Base-by-base conservation (phyloP, 2,888 invertebrate genomes). In the Apamea sordens region DNA sequence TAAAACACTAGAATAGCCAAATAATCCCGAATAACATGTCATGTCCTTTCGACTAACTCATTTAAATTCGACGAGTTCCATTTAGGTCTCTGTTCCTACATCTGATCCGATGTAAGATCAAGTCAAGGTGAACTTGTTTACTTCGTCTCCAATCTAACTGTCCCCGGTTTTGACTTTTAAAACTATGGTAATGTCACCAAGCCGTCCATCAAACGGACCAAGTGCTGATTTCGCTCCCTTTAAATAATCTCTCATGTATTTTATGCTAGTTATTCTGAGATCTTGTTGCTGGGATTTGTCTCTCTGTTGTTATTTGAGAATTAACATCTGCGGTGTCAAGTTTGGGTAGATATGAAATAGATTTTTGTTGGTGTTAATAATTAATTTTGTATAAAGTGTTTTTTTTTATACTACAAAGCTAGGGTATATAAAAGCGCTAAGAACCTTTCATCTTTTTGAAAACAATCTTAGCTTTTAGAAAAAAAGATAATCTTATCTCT, bases 121-220 rank as follows among this genome's bases (percentile, higher is more conserved):
- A 89, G 91, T 92, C 93, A 94, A 94, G 94, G 94, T 94, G 92
- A 94, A 93, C 89, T 93, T 95, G 95, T 96, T 96, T 95, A 95
- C 94, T 90, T 91, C 92, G 80, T 77, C 50, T 87, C 86, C 84
- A 88, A 88, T 84, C 79, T 88, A 88, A 91, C 90, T 90, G 93
- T 93, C 87, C 92, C 89, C 89, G 86, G 88, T 92, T 92, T 92
- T 93, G 91, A 93, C 90, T 94, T 95, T 93, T 90, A 93, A 95
- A 95, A 90, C 91, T 91, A 95, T 95, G 95, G 71, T 93, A 94
- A 95, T 94, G 63, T 21, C 56, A 72, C 86, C 84, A 88, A 89
- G 87, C 91, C 91, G 92, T 91, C 91, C 88, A 86, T 91, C 90
- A 90, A 73, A 64, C 68, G 59, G 80, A 72, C 86, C 77, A 78